phyloP scores from a whole-genome alignment of 2,113 vertebrate species.

The Alaudala cheleensis region DNA sequence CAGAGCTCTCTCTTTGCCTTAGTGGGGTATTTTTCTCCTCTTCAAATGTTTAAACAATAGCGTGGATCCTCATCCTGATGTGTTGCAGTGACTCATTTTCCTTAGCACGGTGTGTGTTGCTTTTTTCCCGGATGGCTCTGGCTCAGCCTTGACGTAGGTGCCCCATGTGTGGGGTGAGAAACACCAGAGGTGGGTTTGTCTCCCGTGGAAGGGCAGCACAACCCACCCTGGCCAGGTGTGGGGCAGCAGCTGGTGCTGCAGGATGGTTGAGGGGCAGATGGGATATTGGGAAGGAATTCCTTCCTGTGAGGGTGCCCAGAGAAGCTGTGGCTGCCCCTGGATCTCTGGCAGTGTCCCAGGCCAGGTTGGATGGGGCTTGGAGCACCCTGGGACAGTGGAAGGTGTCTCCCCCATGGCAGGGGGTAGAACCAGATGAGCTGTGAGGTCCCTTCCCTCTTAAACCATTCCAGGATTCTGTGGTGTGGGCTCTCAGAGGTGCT shows the following conservation, averaged over 20 bases:
- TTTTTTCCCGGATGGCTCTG: neutral
- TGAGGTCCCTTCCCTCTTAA: neutral
- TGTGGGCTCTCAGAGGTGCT: neutral
- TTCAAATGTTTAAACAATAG: neutral
- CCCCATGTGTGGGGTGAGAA: neutral
- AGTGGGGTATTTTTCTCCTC: neutral
- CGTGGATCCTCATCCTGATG: neutral
- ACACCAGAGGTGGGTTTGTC: neutral
- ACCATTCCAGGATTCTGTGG: neutral
- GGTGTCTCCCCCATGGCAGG: neutral
- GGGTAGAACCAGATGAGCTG: neutral
- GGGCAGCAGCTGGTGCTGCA: neutral
- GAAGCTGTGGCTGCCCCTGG: neutral
- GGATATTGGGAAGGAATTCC: neutral
- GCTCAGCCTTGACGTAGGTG: neutral
- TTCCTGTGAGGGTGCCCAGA: neutral
- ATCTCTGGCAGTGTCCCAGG: neutral
- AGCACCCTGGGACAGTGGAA: fast-evolving
- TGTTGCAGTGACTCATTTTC: neutral
- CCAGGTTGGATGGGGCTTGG: fast-evolving
- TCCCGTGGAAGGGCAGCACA: fast-evolving
- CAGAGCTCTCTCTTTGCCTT: neutral
- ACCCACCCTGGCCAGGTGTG: neutral
- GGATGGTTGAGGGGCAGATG: neutral
- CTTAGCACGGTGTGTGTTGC: neutral